Conservation (phyloP, 1,140 invertebrate species). For the Aphaenogaster rudis region DNA sequence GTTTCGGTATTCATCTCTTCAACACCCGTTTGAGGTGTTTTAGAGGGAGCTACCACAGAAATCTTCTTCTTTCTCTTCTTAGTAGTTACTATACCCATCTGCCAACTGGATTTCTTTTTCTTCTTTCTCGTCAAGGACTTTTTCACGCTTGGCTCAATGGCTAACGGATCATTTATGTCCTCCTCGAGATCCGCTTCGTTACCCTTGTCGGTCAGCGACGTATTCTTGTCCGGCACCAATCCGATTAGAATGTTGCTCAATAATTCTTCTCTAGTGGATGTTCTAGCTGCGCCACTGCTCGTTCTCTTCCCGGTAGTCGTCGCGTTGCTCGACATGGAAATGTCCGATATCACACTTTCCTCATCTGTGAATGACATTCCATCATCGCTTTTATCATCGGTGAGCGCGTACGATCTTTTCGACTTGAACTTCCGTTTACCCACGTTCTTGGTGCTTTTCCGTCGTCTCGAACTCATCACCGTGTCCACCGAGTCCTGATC, state of each 20-base stretch:
- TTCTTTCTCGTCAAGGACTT: slow-evolving; percentile 75
- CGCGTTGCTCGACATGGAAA: slow-evolving; percentile 70
- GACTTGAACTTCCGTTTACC: slow-evolving; percentile 9
- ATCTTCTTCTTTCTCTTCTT: slow-evolving; percentile 78
- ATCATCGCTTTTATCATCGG: slow-evolving; percentile 30
- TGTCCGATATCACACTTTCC: slow-evolving; percentile 74
- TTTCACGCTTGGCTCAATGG: slow-evolving; percentile 29
- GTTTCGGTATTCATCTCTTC: slow-evolving; percentile 5
- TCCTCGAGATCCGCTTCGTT: slow-evolving; percentile 64
- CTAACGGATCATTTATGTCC: neutral
- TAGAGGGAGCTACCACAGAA: neutral
- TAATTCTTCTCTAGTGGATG: slow-evolving; percentile 75
- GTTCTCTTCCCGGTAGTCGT: neutral
- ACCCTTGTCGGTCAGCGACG: slow-evolving; percentile 27
- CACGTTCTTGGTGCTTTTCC: slow-evolving; percentile 1
- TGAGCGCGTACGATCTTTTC: slow-evolving; percentile 10
- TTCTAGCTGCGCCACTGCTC: neutral
- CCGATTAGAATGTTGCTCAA: slow-evolving; percentile 76
- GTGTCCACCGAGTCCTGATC: slow-evolving; percentile 59
- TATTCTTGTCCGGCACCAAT: slow-evolving; percentile 63
- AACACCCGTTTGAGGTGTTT: neutral
- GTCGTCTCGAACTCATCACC: neutral
- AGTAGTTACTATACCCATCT: slow-evolving; percentile 81
- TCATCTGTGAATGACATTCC: slow-evolving; percentile 67
- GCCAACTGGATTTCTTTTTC: slow-evolving; percentile 82